Percentiles rank a stretch among this genome's conserved stretches.
phyloP scores from a whole-genome alignment of 2,888 invertebrate genomes.

The Drosophila subquinaria region DNA sequence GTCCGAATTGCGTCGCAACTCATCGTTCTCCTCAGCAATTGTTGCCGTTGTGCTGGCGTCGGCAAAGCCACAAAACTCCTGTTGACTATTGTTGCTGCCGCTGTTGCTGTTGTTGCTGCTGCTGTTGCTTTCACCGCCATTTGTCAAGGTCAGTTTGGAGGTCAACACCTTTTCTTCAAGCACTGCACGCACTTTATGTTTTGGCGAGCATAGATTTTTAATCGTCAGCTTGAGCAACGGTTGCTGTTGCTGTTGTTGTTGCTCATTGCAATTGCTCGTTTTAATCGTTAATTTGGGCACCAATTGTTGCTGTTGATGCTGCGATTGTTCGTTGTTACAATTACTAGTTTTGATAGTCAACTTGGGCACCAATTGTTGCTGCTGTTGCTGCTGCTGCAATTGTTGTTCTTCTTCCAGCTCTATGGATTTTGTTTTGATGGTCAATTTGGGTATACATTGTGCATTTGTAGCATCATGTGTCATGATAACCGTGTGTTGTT shows the following conservation, averaged over 20 bases:
- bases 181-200: constrained; percentile 86
- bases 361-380: constrained; percentile 73
- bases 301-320: constrained; percentile 47
- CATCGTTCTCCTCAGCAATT: constrained; percentile 41
- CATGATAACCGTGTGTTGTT: constrained; percentile 86
- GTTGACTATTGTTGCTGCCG: constrained; percentile 31
- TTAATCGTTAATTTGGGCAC: constrained; percentile 85
- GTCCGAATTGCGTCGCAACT: constrained; percentile 82
- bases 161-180: constrained; percentile 83
- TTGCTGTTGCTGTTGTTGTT: constrained; percentile 37
- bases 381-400: constrained; percentile 23
- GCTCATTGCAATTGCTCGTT: constrained; percentile 55
- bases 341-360: constrained; percentile 76
- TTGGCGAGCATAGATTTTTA: constrained; percentile 84
- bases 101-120: constrained; percentile 34
- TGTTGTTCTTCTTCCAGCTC: constrained; percentile 70
- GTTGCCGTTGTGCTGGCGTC: constrained; percentile 26
- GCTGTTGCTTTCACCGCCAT: constrained; percentile 74
- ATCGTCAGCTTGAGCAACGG: constrained; percentile 85
- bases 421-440: constrained; percentile 84
- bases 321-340: constrained; percentile 32
- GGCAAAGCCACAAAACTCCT: constrained; percentile 71
- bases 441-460: constrained; percentile 84
- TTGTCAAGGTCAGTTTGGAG: constrained; percentile 60
- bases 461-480: constrained; percentile 79